phyloP scores from a whole-genome alignment of 1,140 invertebrate species.

The Bathynomus jamesi region DNA sequence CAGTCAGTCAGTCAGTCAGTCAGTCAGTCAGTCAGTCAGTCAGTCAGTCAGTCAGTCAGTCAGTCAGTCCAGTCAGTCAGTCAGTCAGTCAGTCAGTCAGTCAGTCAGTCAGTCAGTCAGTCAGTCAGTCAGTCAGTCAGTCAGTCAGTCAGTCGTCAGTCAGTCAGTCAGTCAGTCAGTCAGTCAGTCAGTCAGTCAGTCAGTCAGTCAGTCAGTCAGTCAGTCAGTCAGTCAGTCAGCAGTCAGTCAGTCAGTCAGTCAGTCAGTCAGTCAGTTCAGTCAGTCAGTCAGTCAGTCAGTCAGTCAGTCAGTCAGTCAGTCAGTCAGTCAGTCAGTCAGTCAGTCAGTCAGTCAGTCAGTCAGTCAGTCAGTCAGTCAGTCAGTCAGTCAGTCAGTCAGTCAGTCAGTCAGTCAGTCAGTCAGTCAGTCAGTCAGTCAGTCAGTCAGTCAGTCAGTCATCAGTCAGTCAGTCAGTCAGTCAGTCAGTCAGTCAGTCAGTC shows the following conservation, averaged over 20 bases:
- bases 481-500: constrained; percentile 5
- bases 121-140: constrained; percentile 36
- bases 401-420: background rate
- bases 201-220: constrained; percentile 36
- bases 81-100: constrained; percentile 38
- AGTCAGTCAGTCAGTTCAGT: constrained; percentile 35
- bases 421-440: constrained; percentile 1
- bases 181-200: constrained; percentile 32
- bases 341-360: constrained; percentile 38
- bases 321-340: constrained; percentile 38
- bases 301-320: constrained; percentile 38
- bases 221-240: constrained; percentile 34
- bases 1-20: background rate
- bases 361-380: constrained; percentile 24
- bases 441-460: background rate
- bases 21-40: constrained; percentile 34
- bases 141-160: constrained; percentile 32
- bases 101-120: constrained; percentile 37
- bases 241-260: constrained; percentile 33
- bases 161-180: constrained; percentile 37
- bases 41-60: constrained; percentile 39
- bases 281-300: constrained; percentile 38
- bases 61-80: constrained; percentile 26
- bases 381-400: background rate
- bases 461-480: constrained; percentile 5